Percentiles rank a stretch among this genome's conserved stretches.
These are phyloP conservation scores for Hassar affinis DNA, from an alignment of 2,113 vertebrate species.

Conservation along the genomic window DNA sequence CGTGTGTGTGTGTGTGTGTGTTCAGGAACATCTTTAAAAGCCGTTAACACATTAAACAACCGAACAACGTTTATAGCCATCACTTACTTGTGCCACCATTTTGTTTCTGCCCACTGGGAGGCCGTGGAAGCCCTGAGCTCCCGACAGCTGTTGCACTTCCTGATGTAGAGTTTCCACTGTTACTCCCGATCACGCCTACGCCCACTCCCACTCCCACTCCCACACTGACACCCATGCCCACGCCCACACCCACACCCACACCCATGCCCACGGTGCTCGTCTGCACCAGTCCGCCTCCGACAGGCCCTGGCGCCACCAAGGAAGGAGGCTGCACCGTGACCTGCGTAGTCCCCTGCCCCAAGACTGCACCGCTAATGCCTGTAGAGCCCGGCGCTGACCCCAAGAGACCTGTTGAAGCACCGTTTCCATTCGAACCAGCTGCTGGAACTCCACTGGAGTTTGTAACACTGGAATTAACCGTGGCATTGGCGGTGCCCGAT, in stretches of 20 bases:
- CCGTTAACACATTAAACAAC: not conserved
- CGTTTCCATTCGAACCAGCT: slow-evolving; percentile 59
- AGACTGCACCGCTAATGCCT: slow-evolving; percentile 55
- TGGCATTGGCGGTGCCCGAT: slow-evolving; percentile 50
- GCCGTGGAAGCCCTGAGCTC: slow-evolving; percentile 65
- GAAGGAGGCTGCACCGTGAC: slow-evolving; percentile 55
- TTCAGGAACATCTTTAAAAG: not conserved
- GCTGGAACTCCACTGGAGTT: slow-evolving; percentile 43
- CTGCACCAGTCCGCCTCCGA: slow-evolving; percentile 56
- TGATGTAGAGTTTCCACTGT: slow-evolving; percentile 55
- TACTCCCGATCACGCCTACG: slow-evolving; percentile 71
- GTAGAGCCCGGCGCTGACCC: slow-evolving; percentile 49
- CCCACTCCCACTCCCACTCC: no score
- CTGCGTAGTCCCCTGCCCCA: slow-evolving; percentile 58
- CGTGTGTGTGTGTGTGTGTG: no score
- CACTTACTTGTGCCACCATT: slow-evolving; percentile 84
- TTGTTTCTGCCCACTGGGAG: slow-evolving; percentile 82
- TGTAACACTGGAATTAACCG: slow-evolving; percentile 45
- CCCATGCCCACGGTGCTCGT: slow-evolving; percentile 57
- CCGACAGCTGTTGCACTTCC: slow-evolving; percentile 52
- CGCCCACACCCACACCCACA: no score
- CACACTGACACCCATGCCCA: no score
- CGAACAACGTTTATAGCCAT: not conserved
- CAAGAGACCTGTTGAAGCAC: slow-evolving; percentile 58
- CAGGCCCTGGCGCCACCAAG: slow-evolving; percentile 55